A percentile compares a stretch with the other conserved stretches of the same genome.
Conservation (phyloP, 2,888 invertebrate species). For the Nomada goodeniana region DNA sequence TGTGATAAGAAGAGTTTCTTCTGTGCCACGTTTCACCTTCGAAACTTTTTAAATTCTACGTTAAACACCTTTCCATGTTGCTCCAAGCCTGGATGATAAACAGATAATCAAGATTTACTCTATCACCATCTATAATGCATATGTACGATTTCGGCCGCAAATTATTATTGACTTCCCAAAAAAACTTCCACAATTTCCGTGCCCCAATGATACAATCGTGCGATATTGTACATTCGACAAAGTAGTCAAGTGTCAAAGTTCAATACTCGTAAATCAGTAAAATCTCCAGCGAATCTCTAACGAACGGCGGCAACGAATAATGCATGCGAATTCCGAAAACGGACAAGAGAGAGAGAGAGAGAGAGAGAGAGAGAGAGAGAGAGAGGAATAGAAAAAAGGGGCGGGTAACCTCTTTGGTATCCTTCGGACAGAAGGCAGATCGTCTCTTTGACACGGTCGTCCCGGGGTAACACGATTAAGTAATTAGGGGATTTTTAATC, state of each 20-base stretch:
- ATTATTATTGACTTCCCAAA: no score
- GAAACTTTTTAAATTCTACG: no score
- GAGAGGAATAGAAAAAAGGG: background rate
- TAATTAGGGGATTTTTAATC: slow-evolving; percentile 82
- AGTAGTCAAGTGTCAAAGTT: slow-evolving; percentile 7
- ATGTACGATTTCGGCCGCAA: no score
- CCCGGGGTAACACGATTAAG: slow-evolving; percentile 81
- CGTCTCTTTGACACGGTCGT: slow-evolving; percentile 79
- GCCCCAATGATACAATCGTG: background rate
- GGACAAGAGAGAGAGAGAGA: background rate
- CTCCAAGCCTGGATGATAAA: no score
- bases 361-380: slow-evolving; percentile 6
- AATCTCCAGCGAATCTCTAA: slow-evolving; percentile 6
- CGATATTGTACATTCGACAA: slow-evolving; percentile 4
- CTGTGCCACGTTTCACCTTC: no score
- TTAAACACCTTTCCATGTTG: no score
- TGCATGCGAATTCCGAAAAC: slow-evolving; percentile 35
- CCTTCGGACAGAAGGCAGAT: slow-evolving; percentile 13
- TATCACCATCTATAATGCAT: no score
- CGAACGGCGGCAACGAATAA: slow-evolving; percentile 40
- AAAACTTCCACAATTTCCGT: background rate
- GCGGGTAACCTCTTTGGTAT: slow-evolving; percentile 16
- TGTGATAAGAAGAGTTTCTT: no score
- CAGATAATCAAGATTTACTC: no score
- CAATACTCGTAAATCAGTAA: slow-evolving; percentile 8